Percentiles rank a stretch among this genome's conserved stretches.
Conservation (phyloP, 2,113 vertebrate genomes). For the Pterophyllum scalare region DNA sequence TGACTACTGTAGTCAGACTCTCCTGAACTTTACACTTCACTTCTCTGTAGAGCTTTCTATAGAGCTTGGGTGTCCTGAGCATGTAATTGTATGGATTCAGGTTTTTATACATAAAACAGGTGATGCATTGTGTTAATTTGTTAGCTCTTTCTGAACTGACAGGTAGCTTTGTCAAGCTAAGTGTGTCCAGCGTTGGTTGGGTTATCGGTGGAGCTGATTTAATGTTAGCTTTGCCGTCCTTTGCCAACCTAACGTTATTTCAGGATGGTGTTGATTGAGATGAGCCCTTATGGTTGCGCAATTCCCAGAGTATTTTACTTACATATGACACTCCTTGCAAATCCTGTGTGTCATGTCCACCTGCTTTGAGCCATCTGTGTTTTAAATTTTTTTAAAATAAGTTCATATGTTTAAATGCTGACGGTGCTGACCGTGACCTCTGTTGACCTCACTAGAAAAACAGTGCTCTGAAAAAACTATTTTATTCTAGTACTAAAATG, state of each 20-base stretch:
- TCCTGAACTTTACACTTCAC: not conserved
- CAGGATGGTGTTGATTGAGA: not conserved
- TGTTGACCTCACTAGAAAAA: not conserved
- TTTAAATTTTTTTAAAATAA: not conserved
- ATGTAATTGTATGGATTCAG: not conserved
- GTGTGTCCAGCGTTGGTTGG: not conserved
- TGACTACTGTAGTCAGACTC: not conserved
- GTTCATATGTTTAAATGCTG: not conserved
- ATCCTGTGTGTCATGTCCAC: not conserved
- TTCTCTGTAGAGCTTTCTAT: not conserved
- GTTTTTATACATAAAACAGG: not conserved
- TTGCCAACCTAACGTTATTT: not conserved
- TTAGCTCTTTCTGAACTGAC: not conserved
- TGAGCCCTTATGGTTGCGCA: not conserved
- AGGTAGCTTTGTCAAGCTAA: not conserved
- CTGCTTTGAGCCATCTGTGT: not conserved
- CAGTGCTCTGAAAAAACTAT: not conserved
- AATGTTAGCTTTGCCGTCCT: not conserved
- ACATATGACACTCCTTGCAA: not conserved
- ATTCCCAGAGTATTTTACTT: not conserved
- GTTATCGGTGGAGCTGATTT: not conserved
- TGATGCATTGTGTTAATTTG: not conserved
- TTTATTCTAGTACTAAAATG: not conserved
- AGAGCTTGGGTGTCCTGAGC: not conserved
- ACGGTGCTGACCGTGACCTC: not conserved